phyloP scores from a whole-genome alignment of 2,888 invertebrate genomes.

The Phymatocera aterrima region DNA sequence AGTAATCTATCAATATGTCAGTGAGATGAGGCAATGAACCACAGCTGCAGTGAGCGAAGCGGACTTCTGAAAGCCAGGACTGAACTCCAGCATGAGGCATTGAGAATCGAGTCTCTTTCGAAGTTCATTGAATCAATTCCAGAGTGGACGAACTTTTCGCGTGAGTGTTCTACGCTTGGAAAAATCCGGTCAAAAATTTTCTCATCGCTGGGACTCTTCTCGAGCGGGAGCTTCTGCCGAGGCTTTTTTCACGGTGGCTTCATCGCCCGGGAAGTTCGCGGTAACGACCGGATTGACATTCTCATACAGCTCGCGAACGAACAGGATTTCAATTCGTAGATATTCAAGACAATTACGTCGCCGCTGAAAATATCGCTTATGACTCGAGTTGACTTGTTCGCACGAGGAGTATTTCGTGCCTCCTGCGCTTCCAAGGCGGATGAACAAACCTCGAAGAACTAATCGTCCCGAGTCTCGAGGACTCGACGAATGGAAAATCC shows the following conservation, averaged over 20 bases:
- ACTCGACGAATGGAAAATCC: constrained; percentile 70
- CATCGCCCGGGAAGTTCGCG: constrained; percentile 87
- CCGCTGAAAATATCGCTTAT: constrained; percentile 80
- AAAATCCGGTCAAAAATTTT: too few species aligned
- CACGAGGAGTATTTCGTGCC: constrained; percentile 16
- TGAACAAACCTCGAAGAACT: constrained; percentile 47
- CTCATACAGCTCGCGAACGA: constrained; percentile 86
- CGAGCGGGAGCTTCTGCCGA: constrained; percentile 88
- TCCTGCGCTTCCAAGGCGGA: neutral
- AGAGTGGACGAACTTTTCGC: neutral
- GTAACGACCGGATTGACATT: constrained; percentile 80
- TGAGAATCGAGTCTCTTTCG: neutral
- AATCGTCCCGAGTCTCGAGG: constrained; percentile 70
- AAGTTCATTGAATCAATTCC: neutral
- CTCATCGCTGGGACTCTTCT: constrained; percentile 82
- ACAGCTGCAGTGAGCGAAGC: neutral
- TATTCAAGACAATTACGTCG: constrained; percentile 85
- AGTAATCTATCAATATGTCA: constrained; percentile 25
- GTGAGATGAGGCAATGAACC: constrained; percentile 4
- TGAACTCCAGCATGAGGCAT: neutral
- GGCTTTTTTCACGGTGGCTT: constrained; percentile 85
- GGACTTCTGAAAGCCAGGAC: neutral
- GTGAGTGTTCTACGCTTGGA: neutral
- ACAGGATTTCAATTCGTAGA: constrained; percentile 88
- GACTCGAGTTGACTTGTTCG: constrained; percentile 19